Conservation (phyloP, 2,113 vertebrate species). For the Tursiops truncatus region DNA sequence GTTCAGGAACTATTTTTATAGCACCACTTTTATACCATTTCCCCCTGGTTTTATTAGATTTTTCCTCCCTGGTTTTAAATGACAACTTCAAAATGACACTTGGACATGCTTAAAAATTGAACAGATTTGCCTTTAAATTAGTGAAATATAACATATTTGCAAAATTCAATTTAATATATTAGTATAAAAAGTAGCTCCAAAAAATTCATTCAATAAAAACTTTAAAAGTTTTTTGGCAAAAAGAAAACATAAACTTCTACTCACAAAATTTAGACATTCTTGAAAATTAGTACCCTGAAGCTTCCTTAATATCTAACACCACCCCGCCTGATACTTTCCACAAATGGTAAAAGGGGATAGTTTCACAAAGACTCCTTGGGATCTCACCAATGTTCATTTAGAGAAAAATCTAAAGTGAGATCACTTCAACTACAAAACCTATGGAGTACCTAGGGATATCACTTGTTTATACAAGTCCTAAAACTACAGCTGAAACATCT, state of each 20-base stretch:
- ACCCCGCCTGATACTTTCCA: neutral
- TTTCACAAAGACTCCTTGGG: conserved; percentile 2
- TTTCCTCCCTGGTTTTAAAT: neutral
- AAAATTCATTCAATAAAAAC: conserved; percentile 28
- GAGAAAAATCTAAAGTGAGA: conserved; percentile 22
- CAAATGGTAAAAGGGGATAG: neutral
- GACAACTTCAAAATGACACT: conserved; percentile 36
- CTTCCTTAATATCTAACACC: conserved; percentile 15
- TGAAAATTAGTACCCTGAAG: conserved; percentile 15
- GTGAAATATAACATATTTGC: neutral
- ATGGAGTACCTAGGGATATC: neutral
- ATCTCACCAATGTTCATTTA: neutral
- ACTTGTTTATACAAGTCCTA: neutral
- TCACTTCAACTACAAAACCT: neutral
- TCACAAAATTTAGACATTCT: conserved; percentile 30
- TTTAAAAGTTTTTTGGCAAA: neutral
- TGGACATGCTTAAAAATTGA: conserved; percentile 44
- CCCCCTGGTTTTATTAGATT: neutral
- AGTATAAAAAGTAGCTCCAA: neutral
- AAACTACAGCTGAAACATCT: neutral
- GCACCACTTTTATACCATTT: neutral
- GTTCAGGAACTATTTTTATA: conserved; percentile 25
- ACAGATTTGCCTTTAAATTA: neutral
- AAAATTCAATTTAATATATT: conserved; percentile 5
- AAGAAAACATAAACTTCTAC: conserved; percentile 41